Evolutionary conservation across 2,113 vertebrate species (phyloP).

Genomic region (Cavia porcellus): DNA sequence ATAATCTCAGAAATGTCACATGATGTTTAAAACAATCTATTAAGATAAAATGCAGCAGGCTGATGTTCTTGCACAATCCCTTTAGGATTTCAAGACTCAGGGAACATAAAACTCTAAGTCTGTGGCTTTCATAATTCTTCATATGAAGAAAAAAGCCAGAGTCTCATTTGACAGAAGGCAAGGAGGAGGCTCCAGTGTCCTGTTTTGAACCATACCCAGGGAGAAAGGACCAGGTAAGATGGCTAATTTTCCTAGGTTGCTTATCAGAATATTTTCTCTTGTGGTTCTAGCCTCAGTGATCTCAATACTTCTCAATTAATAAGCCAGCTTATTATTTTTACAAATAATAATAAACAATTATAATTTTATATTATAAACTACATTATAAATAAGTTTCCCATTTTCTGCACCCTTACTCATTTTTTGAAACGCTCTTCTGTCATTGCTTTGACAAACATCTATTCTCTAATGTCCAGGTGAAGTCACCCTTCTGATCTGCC

Average conservation of each 20-base stretch:
- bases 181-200: too few relatives aligned
- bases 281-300: not conserved
- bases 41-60: not conserved
- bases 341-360: too few relatives aligned
- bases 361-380: too few relatives aligned
- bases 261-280: not conserved
- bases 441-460: not conserved
- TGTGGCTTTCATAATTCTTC: not conserved
- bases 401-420: not conserved
- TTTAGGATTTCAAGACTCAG: not conserved
- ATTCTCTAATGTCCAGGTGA: not conserved
- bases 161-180: not conserved
- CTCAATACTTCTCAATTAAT: not conserved
- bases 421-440: not conserved
- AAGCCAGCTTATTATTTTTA: not conserved
- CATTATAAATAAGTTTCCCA: too few relatives aligned
- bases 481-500: not conserved
- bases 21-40: not conserved
- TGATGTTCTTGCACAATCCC: not conserved
- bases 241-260: not conserved
- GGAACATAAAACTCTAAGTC: not conserved
- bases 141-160: not conserved
- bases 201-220: fast-evolving
- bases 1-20: not conserved
- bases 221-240: not conserved